Conservation (phyloP, 2,113 vertebrate genomes). For the Arizona elegans region DNA sequence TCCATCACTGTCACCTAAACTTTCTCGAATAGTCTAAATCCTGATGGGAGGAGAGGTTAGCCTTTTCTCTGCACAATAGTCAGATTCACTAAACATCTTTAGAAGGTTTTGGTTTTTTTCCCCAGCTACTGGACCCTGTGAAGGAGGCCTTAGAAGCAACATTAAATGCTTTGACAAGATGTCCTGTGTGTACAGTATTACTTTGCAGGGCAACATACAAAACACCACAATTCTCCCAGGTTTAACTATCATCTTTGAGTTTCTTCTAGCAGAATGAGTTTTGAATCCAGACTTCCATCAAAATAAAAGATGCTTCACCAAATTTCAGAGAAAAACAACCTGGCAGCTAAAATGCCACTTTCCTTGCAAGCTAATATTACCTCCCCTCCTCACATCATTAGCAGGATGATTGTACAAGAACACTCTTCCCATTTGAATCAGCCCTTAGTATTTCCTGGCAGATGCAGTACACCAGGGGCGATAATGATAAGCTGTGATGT, state of each 20-base stretch:
- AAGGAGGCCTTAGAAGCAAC: not conserved
- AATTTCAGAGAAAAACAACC: not conserved
- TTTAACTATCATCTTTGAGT: not conserved
- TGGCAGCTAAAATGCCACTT: not conserved
- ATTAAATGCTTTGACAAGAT: not conserved
- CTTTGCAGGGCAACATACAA: not conserved
- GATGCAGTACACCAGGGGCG: not conserved
- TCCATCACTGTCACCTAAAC: not conserved
- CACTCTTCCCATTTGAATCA: not conserved
- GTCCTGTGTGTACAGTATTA: not conserved
- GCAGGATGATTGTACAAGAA: not conserved
- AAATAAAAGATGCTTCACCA: not conserved
- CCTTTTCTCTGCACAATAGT: not conserved
- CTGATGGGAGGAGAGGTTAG: not conserved
- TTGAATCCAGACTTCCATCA: not conserved
- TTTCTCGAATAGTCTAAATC: not conserved
- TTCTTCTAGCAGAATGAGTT: not conserved
- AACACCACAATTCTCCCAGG: not conserved
- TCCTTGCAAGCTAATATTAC: not conserved
- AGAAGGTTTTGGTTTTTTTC: not conserved
- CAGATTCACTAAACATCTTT: not conserved
- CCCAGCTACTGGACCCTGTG: not conserved
- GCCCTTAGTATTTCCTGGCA: conserved; percentile 6
- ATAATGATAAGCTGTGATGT: conserved; percentile 34
- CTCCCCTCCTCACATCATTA: not conserved